Evolutionary conservation across 64 coral and sea anemone species (phyloP).

Genomic region (Dendronephthya gigantea): DNA sequence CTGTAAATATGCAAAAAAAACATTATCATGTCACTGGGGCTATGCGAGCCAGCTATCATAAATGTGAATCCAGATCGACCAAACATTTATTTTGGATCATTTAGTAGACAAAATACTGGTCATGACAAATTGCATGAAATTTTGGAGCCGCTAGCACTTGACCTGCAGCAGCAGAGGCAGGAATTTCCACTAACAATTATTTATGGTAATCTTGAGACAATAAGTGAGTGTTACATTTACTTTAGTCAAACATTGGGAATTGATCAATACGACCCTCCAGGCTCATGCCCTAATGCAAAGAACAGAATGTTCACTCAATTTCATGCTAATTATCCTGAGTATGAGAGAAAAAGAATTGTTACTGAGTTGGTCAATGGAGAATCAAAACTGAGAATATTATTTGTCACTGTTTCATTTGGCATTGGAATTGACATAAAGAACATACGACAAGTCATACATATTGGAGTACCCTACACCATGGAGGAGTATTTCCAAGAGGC

Average conservation of each 20-base stretch:
- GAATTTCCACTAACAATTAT: background rate
- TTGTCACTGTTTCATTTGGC: conserved; percentile 18
- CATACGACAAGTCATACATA: background rate
- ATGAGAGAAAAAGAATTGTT: conserved; percentile 4
- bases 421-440: background rate
- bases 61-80: background rate
- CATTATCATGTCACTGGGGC: background rate
- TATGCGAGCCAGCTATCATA: background rate
- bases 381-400: background rate
- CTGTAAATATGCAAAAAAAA: background rate
- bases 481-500: conserved; percentile 52
- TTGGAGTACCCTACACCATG: conserved; percentile 1
- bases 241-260: too few relatives aligned
- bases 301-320: conserved; percentile 2
- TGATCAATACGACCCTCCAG: background rate
- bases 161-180: background rate
- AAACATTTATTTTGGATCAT: conserved; percentile 3
- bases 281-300: background rate
- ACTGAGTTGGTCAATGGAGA: background rate
- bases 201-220: background rate
- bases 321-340: too few relatives aligned
- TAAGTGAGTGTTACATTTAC: background rate
- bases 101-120: background rate
- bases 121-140: background rate
- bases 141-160: background rate